Base-by-base conservation (phyloP, 2,797 vertebrate species). In the Echeneis naucrates region DNA sequence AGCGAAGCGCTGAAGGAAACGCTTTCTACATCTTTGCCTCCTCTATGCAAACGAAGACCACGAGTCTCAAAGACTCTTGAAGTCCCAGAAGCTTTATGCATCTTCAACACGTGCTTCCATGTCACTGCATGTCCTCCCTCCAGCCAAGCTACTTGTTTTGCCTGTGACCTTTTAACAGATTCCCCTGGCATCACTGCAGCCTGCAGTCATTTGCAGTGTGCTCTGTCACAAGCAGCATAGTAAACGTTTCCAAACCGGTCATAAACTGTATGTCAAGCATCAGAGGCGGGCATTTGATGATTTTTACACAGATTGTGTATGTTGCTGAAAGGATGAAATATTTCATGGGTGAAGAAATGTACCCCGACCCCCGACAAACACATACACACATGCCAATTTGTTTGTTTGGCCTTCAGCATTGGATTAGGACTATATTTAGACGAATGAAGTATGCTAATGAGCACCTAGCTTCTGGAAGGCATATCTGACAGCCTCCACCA, bases 371-470 rank as follows among this genome's bases (percentile, higher is more conserved):
- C n/a, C n/a, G n/a, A n/a, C n/a, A n/a, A n/a, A n/a, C n/a, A n/a
- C n/a, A n/a, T n/a, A n/a, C n/a, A 26, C 50, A 50, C 57, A 74
- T 1, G 19, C 68, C 78, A 81, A 84, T 92, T 83, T 88, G 83
- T 88, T 89, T 89, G 87, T 88, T 86, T 92, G 86, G 79, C 90
- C 88, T 86, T 88, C 80, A 85, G 88, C 81, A 45, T 72, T 85
- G 88, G 87, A 92, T 90, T 87, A 88, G 64, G 70, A 78, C 90
- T 92, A 92, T 92, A 91, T 92, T 92, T 93, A 92, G 91, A 89
- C 74, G 7, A 87, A 78, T 88, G 78, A 87, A 85, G 79, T 90
- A 93, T 93, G 91, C 82, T 92, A 91, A 93, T 92, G 88, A 89
- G 88, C 80, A 90, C 88, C 89, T 91, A 85, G 89, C 87, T 85